Conservation (phyloP, 1,140 invertebrate genomes). For the Andricus grossulariae region DNA sequence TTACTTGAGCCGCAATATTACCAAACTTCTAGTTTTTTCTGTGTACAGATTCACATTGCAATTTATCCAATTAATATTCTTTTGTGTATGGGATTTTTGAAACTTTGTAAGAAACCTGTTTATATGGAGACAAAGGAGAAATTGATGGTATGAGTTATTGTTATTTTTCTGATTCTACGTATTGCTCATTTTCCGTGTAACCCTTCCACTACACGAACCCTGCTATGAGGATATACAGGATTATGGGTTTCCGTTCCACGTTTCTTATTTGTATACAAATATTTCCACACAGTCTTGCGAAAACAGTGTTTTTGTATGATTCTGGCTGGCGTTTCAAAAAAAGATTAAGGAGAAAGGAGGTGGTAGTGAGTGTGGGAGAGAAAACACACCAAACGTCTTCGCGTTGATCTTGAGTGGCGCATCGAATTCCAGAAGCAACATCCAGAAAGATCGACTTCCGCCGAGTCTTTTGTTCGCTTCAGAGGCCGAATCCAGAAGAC, state of each 20-base stretch:
- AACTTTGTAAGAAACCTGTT: no score
- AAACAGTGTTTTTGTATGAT: constrained; percentile 1
- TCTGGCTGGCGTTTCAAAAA: constrained; percentile 2
- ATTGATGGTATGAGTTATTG: no score
- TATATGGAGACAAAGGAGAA: no score
- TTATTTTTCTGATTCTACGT: background rate
- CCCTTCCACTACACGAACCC: background rate
- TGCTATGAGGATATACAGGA: background rate
- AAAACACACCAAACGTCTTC: constrained; percentile 27
- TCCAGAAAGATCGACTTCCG: constrained; percentile 55
- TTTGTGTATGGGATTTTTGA: no score
- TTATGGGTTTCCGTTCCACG: background rate
- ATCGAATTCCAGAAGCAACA: constrained; percentile 62
- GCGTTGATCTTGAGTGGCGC: constrained; percentile 55
- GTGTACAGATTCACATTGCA: no score
- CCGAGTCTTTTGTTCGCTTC: constrained; percentile 54
- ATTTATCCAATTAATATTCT: no score
- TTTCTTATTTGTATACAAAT: constrained; percentile 3
- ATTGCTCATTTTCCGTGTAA: background rate
- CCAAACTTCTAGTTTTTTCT: no score
- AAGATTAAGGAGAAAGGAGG: background rate
- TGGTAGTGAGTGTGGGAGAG: background rate
- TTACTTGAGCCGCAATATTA: no score
- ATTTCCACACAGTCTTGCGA: background rate
- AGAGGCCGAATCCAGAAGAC: constrained; percentile 29